Base-by-base conservation (phyloP, 2,797 vertebrate species). In the Acanthis flammea region DNA sequence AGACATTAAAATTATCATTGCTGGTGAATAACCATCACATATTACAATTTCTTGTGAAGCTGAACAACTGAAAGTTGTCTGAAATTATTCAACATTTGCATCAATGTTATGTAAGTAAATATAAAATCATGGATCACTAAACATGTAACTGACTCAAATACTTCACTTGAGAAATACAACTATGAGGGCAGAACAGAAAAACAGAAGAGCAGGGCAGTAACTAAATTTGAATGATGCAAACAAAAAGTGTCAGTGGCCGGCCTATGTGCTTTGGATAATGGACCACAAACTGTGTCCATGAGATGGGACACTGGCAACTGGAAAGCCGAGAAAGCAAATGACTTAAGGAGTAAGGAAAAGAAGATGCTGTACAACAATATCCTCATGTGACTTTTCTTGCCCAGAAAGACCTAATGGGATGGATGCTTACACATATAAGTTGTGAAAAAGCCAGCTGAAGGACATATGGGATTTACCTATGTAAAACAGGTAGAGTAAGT, bases 241-340 rank as follows among this genome's bases (percentile, higher is more conserved):
- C 2, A 50, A 37, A 61, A 84, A 9, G 12, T 23, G 8, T 57
- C 84, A 73, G n/a, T 39, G 41, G 44, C 10, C 48, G 85, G 48
- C 21, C 22, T 37, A 30, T 10, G 41, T 1, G 9, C 19, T 48
- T 51, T 14, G 33, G 30, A 48, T 24, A 86, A 71, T 2, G 10
- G n/a, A 80, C 8, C 0, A 0, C 7, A 42, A 73, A 41, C 19
- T 42, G 19, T 39, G 17, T 10, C 44, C 6, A 4, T n/a, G 28
- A 84, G 62, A 77, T 5, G 33, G 18, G 35, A 78, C 44, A n/a
- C 4, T 10, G 42, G 50, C 31, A 50, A 35, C 41, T 47, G 33
- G 35, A 61, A 86, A 74, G 68, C 15, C 74, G 27, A 76, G 39
- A 30, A 7, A 54, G 47, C 55, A 76, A 66, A 47, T 33, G 2